Evolutionary conservation across 1,140 invertebrate genomes (phyloP), one percentile per base, ranked within the genome.

Genomic region (Euwallacea similis): DNA sequence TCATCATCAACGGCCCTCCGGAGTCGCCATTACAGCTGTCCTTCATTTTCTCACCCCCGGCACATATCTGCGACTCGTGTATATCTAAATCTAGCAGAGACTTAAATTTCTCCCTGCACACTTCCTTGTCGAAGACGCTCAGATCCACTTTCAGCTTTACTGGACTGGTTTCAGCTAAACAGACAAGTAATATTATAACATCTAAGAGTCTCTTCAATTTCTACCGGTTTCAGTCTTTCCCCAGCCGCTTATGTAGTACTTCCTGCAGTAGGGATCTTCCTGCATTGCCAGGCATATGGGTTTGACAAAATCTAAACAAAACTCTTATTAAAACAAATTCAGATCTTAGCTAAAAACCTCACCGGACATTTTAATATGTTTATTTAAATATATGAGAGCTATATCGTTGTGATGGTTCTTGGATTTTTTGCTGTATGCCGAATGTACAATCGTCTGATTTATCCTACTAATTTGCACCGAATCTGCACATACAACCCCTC

Each of bases 231-330:
- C 75, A 11, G 80, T 80, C 69, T 73, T 75, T 10, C 80, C 80
- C 80, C 80, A 81, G 47, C 80, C 80, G 66, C 78, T 75, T 15
- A 81, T 44, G 54, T 62, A 76, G 61, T 78, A 79, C 58, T 75
- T 69, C 6, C 53, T 59, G 7, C 65, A 41, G 7, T 63, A 42
- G 47, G 9, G 43, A 8, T 67, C 43, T 16, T 59, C 10, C 46
- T 76, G 61, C 7, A 68, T 67, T 21, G 59, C 86, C 2, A 93
- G 76, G 73, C 91, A 92, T 47, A 92, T 86, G 0, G 90, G 89
- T 74, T 85, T 83, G 16, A 93, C 85, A 72, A 82, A 85, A 42
- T 84, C 79, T 80, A 46, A 59, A 75, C 78, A 72, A 59, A 33
- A 33, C 21, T 33, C 21, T 33, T 4, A 33, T 33, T 58, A 69